Evolutionary conservation across 2,888 invertebrate species (phyloP), one percentile per base, ranked within the genome.

Genomic region (Galerucella nymphaeae): DNA sequence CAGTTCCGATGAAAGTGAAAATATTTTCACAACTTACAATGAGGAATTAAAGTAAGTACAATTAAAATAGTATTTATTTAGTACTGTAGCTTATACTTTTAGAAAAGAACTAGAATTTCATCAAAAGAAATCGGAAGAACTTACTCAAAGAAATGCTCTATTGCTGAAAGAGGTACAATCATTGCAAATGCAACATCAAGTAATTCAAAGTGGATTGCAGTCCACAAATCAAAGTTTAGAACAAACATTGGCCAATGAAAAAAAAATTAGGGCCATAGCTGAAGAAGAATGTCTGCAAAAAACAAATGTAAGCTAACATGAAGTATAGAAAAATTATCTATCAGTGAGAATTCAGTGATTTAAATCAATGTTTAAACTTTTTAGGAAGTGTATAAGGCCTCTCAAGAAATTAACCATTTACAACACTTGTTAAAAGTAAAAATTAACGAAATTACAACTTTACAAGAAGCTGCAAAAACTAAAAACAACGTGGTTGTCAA

Each of bases 111-210:
- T 88, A 18, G 87, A 88, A 75, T 82, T 87, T 67, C 87, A 88
- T 71, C 87, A 88, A 80, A 85, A 84, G 58, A 86, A 87, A 75
- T 82, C 86, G 30, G 71, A 77, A 20, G 88, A 88, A 70, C 77
- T 88, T 30, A 83, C 84, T 1, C 88, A 89, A 55, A 89, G 89
- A 83, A 80, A 90, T 30, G 86, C 86, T 71, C 86, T 86, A 80
- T 81, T 89, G 67, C 85, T 86, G 20, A 85, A 84, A 65, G 90
- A 91, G 77, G 83, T 87, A 2, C 83, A 80, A 38, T 81, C 79
- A 20, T 72, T 85, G 16, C 85, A 85, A 78, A 83, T 84, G 76
- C 87, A 86, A 71, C 82, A 83, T 41, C 83, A 87, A 53, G 82
- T 85, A 70, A 80, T 84, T 48, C 87, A 87, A 74, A 87, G 87